A percentile compares a stretch with the other conserved stretches of the same genome.
These are phyloP conservation scores for Phalera bucephala DNA, from an alignment of 2,888 invertebrate genomes.

Conservation along the genomic window DNA sequence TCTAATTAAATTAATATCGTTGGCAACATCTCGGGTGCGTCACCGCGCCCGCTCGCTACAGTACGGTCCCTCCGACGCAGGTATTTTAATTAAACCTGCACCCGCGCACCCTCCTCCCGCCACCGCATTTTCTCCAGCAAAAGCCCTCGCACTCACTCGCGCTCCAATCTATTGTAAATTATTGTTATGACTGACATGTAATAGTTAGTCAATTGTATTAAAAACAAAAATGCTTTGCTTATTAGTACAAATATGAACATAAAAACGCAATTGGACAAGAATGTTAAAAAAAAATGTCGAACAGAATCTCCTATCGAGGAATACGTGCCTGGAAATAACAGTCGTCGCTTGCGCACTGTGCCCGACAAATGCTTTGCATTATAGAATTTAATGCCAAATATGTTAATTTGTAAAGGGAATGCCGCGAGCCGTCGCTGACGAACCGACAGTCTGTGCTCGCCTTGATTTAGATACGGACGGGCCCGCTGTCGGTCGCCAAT, in stretches of 20 bases:
- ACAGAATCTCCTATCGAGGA: too few relatives aligned
- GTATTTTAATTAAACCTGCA: slow-evolving; percentile 52
- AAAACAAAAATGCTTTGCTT: too few relatives aligned
- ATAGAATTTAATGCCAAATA: neutral
- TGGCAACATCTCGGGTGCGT: slow-evolving; percentile 20
- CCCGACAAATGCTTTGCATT: neutral
- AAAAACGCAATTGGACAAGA: too few relatives aligned
- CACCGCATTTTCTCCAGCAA: neutral
- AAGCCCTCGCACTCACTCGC: neutral
- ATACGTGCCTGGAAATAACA: too few relatives aligned
- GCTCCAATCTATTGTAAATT: neutral
- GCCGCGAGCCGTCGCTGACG: neutral
- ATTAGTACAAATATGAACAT: too few relatives aligned
- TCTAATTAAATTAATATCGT: slow-evolving; percentile 40
- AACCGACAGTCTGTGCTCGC: neutral
- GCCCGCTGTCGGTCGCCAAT: neutral
- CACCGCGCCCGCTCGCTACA: slow-evolving; percentile 12
- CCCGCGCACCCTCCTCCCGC: slow-evolving; percentile 2
- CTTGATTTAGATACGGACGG: neutral
- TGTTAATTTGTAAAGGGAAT: neutral
- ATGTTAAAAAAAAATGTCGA: too few relatives aligned
- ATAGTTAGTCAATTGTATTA: too few relatives aligned
- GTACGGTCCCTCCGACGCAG: slow-evolving; percentile 24
- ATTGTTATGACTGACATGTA: neutral
- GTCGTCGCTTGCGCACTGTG: neutral